Evolutionary conservation across 2,797 vertebrate genomes (phyloP), one percentile per base, ranked within the genome.

Genomic region (Pygocentrus nattereri): DNA sequence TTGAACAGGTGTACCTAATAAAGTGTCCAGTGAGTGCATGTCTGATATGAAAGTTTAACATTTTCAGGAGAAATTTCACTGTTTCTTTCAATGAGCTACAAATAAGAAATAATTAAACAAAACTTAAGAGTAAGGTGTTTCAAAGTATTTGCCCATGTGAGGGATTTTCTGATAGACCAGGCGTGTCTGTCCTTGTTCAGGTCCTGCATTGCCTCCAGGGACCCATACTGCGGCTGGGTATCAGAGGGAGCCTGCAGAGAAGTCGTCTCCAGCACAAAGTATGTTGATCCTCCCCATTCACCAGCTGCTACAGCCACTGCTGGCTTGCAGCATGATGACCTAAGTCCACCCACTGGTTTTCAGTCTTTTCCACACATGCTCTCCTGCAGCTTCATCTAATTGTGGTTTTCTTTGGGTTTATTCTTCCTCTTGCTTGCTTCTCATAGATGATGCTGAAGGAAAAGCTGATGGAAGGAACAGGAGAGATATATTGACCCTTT

Each of bases 211-310:
- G 97, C 98, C 2, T 97, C 98, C 92, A 95, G 98, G 92, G 98
- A 99, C 88, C 98, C 98, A 0, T 99, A 99, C 86, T 99, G 98
- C 0, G 98, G 97, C 76, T 99, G 98, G 98, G 91, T 96, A 85
- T 95, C 96, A 78, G 97, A 98, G 77, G 96, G 96, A 76, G 88
- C 89, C 8, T 99, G 98, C 88, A 93, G 82, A 67, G 95, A 97
- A 87, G 93, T 98, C 91, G 88, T 93, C 84, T 90, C 93, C 67
- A 91, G 92, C 90, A 90, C 89, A 85, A 97, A 95, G 98, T 99
- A 95, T 95, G 97, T 93, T 76, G 27, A 25, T 65, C 15, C 21
- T 11, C 38, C 69, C 58, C 23, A 25, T 44, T 71, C 21, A 62
- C 18, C 25, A 67, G n/a, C 38, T 38, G 47, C 38, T 65, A 25